phyloP scores from a whole-genome alignment of 2,888 invertebrate genomes.

The Epinotia ramella region DNA sequence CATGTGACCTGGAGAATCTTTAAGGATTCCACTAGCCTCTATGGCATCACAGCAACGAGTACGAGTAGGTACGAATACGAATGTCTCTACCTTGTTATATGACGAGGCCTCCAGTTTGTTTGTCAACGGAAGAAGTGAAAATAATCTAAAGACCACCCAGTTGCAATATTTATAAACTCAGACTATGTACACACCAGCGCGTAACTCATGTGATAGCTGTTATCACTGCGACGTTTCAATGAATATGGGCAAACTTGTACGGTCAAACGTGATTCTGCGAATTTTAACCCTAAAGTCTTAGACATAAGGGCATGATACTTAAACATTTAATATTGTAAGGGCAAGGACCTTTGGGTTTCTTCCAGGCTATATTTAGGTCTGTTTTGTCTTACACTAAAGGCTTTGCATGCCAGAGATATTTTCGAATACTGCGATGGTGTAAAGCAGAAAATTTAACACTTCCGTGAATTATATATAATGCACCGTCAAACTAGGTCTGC shows the following conservation, averaged over 20 bases:
- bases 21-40: too few species aligned
- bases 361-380: constrained; percentile 49
- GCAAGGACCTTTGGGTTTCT: constrained; percentile 60
- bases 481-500: too few species aligned
- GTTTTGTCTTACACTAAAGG: constrained; percentile 28
- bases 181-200: constrained; percentile 45
- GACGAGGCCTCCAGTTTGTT: neutral
- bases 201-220: constrained; percentile 52
- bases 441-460: neutral
- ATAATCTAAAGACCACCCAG: constrained; percentile 40
- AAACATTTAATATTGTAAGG: constrained; percentile 47
- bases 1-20: too few species aligned
- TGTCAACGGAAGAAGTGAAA: constrained; percentile 10
- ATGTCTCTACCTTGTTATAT: neutral
- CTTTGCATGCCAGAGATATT: constrained; percentile 17
- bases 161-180: constrained; percentile 25
- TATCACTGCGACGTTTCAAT: constrained; percentile 53
- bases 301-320: constrained; percentile 1
- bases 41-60: too few species aligned
- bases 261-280: neutral
- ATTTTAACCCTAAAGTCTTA: neutral
- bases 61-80: too few species aligned
- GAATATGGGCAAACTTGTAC: constrained; percentile 48
- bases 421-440: neutral
- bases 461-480: too few species aligned